Evolutionary conservation across 2,888 invertebrate species (phyloP), one percentile per base, ranked within the genome.

Genomic region (Caenorhabditis becei): DNA sequence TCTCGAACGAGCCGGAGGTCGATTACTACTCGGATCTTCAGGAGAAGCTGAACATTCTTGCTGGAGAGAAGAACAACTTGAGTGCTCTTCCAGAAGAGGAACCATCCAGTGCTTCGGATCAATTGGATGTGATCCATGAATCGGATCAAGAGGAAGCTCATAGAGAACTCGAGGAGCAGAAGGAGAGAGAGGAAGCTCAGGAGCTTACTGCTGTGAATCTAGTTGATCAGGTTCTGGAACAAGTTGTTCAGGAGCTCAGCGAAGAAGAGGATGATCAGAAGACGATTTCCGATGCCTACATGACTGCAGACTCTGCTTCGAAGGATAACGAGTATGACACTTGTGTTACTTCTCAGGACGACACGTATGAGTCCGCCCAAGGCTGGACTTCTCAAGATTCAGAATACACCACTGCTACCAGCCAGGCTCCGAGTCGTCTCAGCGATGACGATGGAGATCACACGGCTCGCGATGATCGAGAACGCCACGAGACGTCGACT

Each of bases 1-100:
- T 85, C 18, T 53, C 85, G 11, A 82, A 82, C 56, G 87, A 87
- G 59, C 87, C 82, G 8, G 87, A 87, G 74, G 83, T 84, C 18
- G 87, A 87, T 62, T 87, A 87, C 54, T 83, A 86, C 28, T 82
- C 84, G 5, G 87, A 87, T 77, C 83, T 88, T 16, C 86, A 84
- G 58, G 86, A 87, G 58, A 85, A 86, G 53, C 70, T 86, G 41
- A 82, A 78, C 20, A 82, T 85, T 61, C 77, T 88, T 24, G 87
- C 85, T 1, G 75, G 79, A 35, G 82, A 87, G 62, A 66, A 77
- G 47, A 67, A 58, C 32, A 59, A 59, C 35, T 35, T 72, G 18
- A 66, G 41, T 16, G 81, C 75, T 14, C 70, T 69, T 11, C 53
- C 56, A 0, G 86, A 86, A 61, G 84, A 84, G 41, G 81, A 85